Evolutionary conservation across 2,797 vertebrate genomes (phyloP), one percentile per base, ranked within the genome.

Genomic region (Peromyscus nudipes): DNA sequence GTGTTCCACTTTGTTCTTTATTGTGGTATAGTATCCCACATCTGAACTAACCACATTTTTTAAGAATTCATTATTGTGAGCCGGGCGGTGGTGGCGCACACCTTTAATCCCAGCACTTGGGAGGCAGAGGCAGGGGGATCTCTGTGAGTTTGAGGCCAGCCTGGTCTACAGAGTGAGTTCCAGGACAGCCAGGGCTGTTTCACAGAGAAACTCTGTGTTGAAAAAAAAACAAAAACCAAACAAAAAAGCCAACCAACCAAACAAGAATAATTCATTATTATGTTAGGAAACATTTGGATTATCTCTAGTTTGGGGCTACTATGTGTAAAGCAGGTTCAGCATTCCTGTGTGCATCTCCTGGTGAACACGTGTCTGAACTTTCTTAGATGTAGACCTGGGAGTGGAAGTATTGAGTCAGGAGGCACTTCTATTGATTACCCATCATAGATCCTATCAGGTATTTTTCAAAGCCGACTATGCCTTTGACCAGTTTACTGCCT

Each of bases 1-100:
- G 43, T 89, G n/a, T 46, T 29, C 81, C 55, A 25, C 57, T 23
- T 91, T 93, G n/a, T 89, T 85, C 37, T 46, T 76, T 76, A 92
- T 73, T 37, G 19, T 19, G n/a, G 40, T 49, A 52, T 43, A 87
- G 1, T 67, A 75, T 75, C 55, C 16, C 60, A n/a, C 43, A 6
- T n/a, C 27, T 43, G 34, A 88, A 27, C 82, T 49, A 86, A 57
- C 25, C 13, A 49, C 2, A 40, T n/a, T 73, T 83, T 71, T 57
- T n/a, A 43, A n/a, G 8, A 77, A 75, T 82, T 64, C 85, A 82
- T 84, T 29, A 76, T 55, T 16, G 11, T 43, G n/a, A 52, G 49
- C 49, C 49, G 2, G 49, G 49, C 12, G 0, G 49, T 52, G 49
- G 49, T 52, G 46, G 46, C 10, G 2, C 49, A 52, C 12, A 0